Base-by-base conservation (phyloP, 1,140 invertebrate species). In the Drosophila subobscura region DNA sequence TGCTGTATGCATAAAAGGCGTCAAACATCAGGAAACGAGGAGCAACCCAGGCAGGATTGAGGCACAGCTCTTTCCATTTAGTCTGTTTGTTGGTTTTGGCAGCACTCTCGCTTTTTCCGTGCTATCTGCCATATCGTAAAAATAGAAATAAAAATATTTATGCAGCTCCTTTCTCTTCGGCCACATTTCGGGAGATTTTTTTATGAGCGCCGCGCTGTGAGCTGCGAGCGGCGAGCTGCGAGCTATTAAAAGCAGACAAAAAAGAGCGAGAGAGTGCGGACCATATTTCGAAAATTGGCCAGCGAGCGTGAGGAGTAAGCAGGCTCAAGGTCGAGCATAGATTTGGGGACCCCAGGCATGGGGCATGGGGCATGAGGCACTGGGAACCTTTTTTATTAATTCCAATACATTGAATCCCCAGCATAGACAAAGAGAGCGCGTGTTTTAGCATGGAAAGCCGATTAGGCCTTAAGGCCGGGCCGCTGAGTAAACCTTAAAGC, bases 61-160 rank as follows among this genome's bases (percentile, higher is more conserved):
- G 8, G 41, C 12, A 55, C 29, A 8, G 29, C 29, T 56, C 50
- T 42, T 42, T 55, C 47, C 22, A 46, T 52, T 67, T 6, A 6
- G 41, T 23, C n/a, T 27, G 49, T 50, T 57, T 49, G 57, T 60
- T 73, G 68, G 46, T 61, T 50, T 68, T 61, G 25, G 1, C 33
- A 37, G 33, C 33, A 10, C 10, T 12, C 12, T 29, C 50, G 6
- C 53, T 59, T 42, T 54, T 27, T 53, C 63, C 41, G 27, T 51
- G 63, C 54, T 86, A 75, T 83, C 78, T 72, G 60, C 50, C 42
- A 44, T 63, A 63, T 86, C 83, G 83, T 86, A 88, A 86, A 86
- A 86, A 88, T 88, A 83, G 50, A 65, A 83, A 86, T 88, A 86
- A 86, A 86, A 81, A 86, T 83, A 86, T 86, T 88, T 88, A 86